phyloP scores from a whole-genome alignment of 2,113 vertebrate species.

The Otis tarda region DNA sequence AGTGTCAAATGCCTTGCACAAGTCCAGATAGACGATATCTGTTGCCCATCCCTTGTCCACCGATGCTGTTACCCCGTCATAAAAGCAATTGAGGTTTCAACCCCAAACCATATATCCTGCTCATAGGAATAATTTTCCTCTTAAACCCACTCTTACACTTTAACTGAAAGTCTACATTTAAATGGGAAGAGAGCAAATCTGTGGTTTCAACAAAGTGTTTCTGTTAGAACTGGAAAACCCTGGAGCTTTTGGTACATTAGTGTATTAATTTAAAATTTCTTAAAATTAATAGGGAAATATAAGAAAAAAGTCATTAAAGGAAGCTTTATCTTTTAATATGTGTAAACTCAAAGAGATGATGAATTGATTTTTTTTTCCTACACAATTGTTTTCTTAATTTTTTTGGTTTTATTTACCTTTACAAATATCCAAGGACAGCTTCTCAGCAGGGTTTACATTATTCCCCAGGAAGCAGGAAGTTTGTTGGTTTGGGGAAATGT shows the following conservation, averaged over 20 bases:
- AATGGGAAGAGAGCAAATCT: neutral
- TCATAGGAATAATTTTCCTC: neutral
- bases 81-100: neutral
- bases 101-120: neutral
- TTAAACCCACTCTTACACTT: neutral
- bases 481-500: neutral
- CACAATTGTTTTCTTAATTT: slow-evolving; percentile 22
- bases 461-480: neutral
- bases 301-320: neutral
- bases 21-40: too few species aligned
- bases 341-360: neutral
- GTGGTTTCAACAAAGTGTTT: neutral
- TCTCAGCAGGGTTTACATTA: neutral
- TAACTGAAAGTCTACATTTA: neutral
- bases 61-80: too few species aligned
- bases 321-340: neutral
- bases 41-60: too few species aligned
- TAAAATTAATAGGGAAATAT: slow-evolving; percentile 17
- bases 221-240: neutral
- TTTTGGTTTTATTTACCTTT: slow-evolving; percentile 48
- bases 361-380: neutral
- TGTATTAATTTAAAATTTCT: neutral
- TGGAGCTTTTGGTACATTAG: neutral
- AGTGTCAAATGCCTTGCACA: too few species aligned
- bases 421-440: slow-evolving; percentile 14